Evolutionary conservation across 2,113 vertebrate species (phyloP).

Genomic region (Nasalis larvatus): DNA sequence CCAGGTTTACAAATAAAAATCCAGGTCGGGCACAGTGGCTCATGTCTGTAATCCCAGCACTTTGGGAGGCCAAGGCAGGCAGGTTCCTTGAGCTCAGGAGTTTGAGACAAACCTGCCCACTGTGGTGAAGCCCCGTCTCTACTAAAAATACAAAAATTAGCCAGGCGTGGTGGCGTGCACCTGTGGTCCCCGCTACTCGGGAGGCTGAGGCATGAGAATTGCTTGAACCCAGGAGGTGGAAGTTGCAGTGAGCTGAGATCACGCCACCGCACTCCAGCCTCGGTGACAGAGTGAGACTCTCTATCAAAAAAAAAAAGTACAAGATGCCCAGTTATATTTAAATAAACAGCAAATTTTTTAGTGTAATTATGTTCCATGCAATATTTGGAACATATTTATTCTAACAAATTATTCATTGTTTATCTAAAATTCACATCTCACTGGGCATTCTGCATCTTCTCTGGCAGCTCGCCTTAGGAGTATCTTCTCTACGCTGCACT

Average conservation of each 20-base stretch:
- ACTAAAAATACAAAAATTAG: background rate
- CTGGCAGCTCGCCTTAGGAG: background rate
- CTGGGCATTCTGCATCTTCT: background rate
- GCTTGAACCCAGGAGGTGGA: background rate
- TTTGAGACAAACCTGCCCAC: background rate
- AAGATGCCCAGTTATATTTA: background rate
- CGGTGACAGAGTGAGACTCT: background rate
- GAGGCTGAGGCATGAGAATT: background rate
- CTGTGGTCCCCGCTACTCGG: background rate
- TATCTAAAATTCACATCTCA: slow-evolving; percentile 34
- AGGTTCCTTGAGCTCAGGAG: background rate
- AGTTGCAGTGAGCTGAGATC: background rate
- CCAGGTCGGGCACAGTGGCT: background rate
- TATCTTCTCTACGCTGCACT: background rate
- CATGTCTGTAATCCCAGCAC: background rate
- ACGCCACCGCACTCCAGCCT: background rate
- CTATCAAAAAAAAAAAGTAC: background rate
- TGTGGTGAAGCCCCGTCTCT: background rate
- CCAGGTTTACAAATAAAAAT: slow-evolving; percentile 8
- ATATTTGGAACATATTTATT: background rate
- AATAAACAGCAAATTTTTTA: background rate
- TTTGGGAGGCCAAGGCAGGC: background rate
- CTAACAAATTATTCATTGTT: background rate
- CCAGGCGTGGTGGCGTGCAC: background rate
- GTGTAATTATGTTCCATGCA: background rate